These are phyloP conservation scores for Elymnias hypermnestra DNA, from an alignment of 1,140 invertebrate species.

Conservation along the genomic window DNA sequence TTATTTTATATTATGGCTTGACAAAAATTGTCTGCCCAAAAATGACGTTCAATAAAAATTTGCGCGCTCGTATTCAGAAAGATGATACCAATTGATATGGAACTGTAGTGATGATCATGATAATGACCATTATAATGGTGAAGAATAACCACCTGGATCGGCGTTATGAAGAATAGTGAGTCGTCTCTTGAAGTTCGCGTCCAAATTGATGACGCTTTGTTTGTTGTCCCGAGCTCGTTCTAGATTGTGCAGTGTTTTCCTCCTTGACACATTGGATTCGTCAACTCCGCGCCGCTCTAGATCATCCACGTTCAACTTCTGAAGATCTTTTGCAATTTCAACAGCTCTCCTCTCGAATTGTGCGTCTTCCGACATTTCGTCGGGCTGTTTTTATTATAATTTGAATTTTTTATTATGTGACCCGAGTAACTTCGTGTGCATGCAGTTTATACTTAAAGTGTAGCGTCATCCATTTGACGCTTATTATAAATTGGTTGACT, in stretches of 20 bases:
- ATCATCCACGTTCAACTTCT: constrained; percentile 88
- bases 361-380: constrained; percentile 89
- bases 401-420: too few species aligned
- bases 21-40: too few species aligned
- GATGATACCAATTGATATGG: too few species aligned
- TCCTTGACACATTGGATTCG: constrained; percentile 84
- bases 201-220: constrained; percentile 90
- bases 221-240: constrained; percentile 89
- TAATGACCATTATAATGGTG: too few species aligned
- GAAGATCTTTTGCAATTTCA: constrained; percentile 93
- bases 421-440: too few species aligned
- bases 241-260: constrained; percentile 92
- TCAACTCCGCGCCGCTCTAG: constrained; percentile 89
- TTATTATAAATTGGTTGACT: too few species aligned
- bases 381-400: constrained; percentile 76
- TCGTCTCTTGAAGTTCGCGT: constrained; percentile 93
- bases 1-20: too few species aligned
- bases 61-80: too few species aligned
- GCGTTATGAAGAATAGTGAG: constrained; percentile 80
- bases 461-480: too few species aligned
- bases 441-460: too few species aligned
- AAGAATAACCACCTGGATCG: constrained; percentile 36
- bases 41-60: too few species aligned
- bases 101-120: too few species aligned
- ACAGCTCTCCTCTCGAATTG: constrained; percentile 91